These are phyloP conservation scores for Melanotaenia parkinsoni DNA, from an alignment of 2,797 vertebrate species.

Conservation along the genomic window DNA sequence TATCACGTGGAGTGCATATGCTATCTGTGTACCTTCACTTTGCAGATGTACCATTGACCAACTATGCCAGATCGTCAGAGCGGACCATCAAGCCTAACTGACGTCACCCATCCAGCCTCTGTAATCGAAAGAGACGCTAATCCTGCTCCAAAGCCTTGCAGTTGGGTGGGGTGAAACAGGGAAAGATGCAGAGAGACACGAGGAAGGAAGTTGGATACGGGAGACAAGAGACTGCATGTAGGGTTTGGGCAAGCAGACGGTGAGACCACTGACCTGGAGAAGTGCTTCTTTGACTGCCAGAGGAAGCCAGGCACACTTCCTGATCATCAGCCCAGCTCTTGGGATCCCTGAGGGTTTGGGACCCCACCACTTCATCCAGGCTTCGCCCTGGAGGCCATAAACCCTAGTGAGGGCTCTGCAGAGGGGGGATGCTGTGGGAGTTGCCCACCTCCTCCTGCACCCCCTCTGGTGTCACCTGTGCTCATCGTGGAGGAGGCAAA, in stretches of 20 bases:
- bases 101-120: conserved; percentile 77
- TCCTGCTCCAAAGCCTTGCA: conserved; percentile 90
- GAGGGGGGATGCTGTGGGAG: conserved; percentile 77
- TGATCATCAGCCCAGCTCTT: conserved; percentile 20
- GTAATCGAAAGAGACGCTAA: conserved; percentile 86
- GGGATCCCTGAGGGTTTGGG: conserved; percentile 33
- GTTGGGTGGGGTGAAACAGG: conserved; percentile 81
- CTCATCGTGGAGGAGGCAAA: conserved; percentile 54
- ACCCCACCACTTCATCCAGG: conserved; percentile 34
- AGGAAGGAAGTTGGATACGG: conserved; percentile 64
- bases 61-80: conserved; percentile 67
- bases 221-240: conserved; percentile 27
- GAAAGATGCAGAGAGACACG: conserved; percentile 70
- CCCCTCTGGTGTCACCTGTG: conserved; percentile 53
- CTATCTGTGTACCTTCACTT: conserved; percentile 32
- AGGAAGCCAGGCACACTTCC: conserved; percentile 6
- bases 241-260: conserved; percentile 24
- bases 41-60: conserved; percentile 53
- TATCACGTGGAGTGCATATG: background rate
- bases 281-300: conserved; percentile 18
- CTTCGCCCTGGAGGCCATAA: conserved; percentile 78
- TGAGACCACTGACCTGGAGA: conserved; percentile 24
- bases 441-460: conserved; percentile 59
- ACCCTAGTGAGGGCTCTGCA: conserved; percentile 63
- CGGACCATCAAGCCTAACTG: conserved; percentile 65